Evolutionary conservation across 1,140 invertebrate species (phyloP), one percentile per base, ranked within the genome.

Genomic region (Meteorus sp.): DNA sequence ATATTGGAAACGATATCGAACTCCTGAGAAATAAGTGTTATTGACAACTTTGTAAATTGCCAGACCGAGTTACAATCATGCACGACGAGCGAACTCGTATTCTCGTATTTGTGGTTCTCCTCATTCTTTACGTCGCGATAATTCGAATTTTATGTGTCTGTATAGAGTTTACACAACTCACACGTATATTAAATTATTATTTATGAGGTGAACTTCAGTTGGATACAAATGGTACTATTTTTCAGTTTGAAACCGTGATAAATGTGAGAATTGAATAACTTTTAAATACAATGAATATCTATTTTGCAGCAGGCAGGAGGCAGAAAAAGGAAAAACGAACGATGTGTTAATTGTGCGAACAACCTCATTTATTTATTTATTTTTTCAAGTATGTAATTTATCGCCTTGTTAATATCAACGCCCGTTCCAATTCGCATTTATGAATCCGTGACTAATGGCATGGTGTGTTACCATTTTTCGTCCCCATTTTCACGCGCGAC

Each of bases 11-110:
- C 52, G 43, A n/a, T 47, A 37, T 13, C 13, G 37, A 13, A 39
- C 11, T 60, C 55, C 64, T 65, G 61, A 51, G 23, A 48, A 52
- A 20, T 65, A 66, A 62, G 29, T 72, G 63, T 54, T 67, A 71
- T 69, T 70, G 66, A 61, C 62, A 70, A 59, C 23, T 25, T 51
- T 52, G 58, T 58, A 62, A 71, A 65, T 65, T 31, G 44, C 50
- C 20, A 13, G 13, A 48, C 23, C 27, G 15, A 27, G 22, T 45
- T 45, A 19, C 43, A 17, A 19, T n/a, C n/a, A n/a, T n/a, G n/a
- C n/a, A n/a, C n/a, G n/a, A n/a, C n/a, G n/a, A n/a, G n/a, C n/a
- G n/a, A n/a, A n/a, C n/a, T n/a, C n/a, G n/a, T n/a, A n/a, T n/a
- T n/a, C n/a, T n/a, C n/a, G n/a, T n/a, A n/a, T n/a, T n/a, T n/a